A percentile compares a stretch with the other conserved stretches of the same genome.
phyloP scores from a whole-genome alignment of 2,888 invertebrate genomes.

The Apamea anceps region DNA sequence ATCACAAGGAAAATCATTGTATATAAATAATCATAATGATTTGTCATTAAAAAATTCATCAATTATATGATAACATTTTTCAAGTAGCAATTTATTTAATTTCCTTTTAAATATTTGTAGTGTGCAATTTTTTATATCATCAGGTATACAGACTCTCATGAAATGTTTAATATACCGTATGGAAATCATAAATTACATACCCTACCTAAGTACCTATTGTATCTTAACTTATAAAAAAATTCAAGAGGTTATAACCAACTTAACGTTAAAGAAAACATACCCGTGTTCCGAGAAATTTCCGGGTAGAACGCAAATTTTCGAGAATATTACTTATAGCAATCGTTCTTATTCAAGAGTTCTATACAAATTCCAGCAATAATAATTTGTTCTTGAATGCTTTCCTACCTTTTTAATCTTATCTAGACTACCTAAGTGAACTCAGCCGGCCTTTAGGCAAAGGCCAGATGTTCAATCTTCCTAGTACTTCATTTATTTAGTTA shows the following conservation, averaged over 20 bases:
- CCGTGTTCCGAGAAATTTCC: too few relatives aligned
- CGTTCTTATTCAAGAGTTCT: conserved; percentile 9
- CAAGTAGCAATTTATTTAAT: too few relatives aligned
- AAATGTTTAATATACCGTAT: neutral
- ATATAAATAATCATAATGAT: too few relatives aligned
- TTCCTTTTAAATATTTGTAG: too few relatives aligned
- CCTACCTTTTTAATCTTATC: conserved; percentile 30
- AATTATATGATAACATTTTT: too few relatives aligned
- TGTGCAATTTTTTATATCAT: too few relatives aligned
- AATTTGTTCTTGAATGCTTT: conserved; percentile 28
- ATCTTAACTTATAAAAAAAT: neutral
- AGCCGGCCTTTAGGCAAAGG: conserved; percentile 33
- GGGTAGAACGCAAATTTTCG: neutral
- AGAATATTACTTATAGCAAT: conserved; percentile 8
- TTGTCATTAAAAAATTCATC: too few relatives aligned
- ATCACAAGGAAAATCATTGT: too few relatives aligned
- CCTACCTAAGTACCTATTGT: neutral
- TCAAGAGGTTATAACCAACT: neutral
- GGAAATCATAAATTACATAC: neutral
- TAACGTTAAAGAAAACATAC: neutral
- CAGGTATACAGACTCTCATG: neutral
- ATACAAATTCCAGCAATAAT: conserved; percentile 37
- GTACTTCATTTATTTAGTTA: conserved; percentile 40
- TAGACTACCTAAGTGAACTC: conserved; percentile 11
- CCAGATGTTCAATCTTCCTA: conserved; percentile 41